Base-by-base conservation (phyloP, 1,140 invertebrate genomes). In the Pinna nobilis region DNA sequence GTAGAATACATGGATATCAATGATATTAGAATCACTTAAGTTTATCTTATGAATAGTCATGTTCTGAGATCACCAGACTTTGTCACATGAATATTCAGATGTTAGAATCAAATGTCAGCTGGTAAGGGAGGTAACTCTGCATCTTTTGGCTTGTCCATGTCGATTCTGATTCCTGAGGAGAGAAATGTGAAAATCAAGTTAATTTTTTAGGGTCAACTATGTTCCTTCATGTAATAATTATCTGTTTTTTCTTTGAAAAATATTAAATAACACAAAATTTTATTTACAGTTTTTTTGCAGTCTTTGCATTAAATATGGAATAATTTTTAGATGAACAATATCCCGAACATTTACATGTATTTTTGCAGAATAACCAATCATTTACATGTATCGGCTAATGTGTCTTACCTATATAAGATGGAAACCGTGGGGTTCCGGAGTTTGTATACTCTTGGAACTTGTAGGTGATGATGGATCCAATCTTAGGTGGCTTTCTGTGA, bases 371-470 rank as follows among this genome's bases (percentile, higher is more conserved):
- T 2, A 20, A 35, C 33, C 7, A 20, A 15, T 57, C 23, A 6
- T 11, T 6, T 35, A 35, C 18, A 18, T 9, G 28, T 37, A 50
- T 35, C 15, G 20, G n/a, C n/a, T n/a, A 64, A 18, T 25, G 28
- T 23, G 61, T 51, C 74, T 68, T 76, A 75, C 84, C 82, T 41
- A 86, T 15, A 77, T 64, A 87, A 11, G 82, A 78, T 9, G 86
- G 86, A 70, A 87, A 87, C 41, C 86, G 67, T 49, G 86, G 86
- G 61, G 67, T 76, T 2, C 86, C 86, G 28, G 79, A 78, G 68
- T 86, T 85, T 13, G 79, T 82, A 32, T 82, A 83, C 75, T 87
- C 86, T 51, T 87, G 86, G 65, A 87, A 87, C 69, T 84, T 85
- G 76, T 86, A 87, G 15, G 86, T 87, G 37, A 87, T 87, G 35